Evolutionary conservation across 2,797 vertebrate genomes (phyloP), one percentile per base, ranked within the genome.

Genomic region (Urophycis tenuis): DNA sequence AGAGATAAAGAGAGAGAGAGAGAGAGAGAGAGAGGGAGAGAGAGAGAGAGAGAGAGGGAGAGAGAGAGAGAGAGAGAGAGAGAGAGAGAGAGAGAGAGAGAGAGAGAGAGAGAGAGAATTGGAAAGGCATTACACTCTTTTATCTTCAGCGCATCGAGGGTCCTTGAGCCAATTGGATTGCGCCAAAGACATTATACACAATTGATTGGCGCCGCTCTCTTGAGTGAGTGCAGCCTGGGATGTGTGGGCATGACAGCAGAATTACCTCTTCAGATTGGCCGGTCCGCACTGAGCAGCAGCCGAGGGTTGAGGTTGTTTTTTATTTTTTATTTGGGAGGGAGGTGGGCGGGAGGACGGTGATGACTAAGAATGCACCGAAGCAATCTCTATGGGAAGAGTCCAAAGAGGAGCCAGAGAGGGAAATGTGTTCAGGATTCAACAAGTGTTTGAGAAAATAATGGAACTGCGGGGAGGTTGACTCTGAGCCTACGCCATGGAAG

Each of bases 101-200:
- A 29, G 60, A 29, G 60, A 29, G 60, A 25, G 60, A 29, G 60
- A 67, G 60, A 67, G 60, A 67, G 60, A 81, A 81, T 71, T 64
- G 72, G 74, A 81, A 87, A 85, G 73, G 39, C 84, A 89, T 87
- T 86, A 87, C 82, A 79, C 77, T 86, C 83, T 81, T 87, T 87
- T 86, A 88, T 88, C 88, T 77, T 82, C 79, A 75, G 84, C 81
- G 85, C 80, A 81, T 85, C 81, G 79, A 87, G 85, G 84, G 87
- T 89, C 88, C 89, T 91, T 84, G 76, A 89, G 84, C 81, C 88
- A 89, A 89, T 88, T 89, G 84, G 83, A 88, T 90, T 88, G 85
- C 85, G 86, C 83, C 80, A 70, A 73, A 84, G 82, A 81, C 78
- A 79, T 86, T 88, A 81, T 82, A 78, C 80, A 81, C 80, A 85